phyloP scores from a whole-genome alignment of 1,140 invertebrate genomes.

The Papilio polytes region DNA sequence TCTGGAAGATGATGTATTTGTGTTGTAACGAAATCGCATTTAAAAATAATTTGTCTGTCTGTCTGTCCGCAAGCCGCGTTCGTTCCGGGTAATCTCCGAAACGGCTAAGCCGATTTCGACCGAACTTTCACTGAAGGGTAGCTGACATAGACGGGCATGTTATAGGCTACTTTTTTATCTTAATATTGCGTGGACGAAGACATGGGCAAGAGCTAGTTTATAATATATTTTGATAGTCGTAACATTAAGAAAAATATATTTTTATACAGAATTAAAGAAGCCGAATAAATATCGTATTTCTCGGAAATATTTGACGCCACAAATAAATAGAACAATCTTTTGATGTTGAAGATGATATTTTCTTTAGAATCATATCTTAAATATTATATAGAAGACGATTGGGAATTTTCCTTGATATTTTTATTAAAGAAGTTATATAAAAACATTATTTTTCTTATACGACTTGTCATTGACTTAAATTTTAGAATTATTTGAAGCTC shows the following conservation, averaged over 20 bases:
- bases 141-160: too few relatives aligned
- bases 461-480: background rate
- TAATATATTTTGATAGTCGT: background rate
- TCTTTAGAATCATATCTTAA: background rate
- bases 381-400: background rate
- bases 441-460: background rate
- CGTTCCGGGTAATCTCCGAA: too few relatives aligned
- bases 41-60: too few relatives aligned
- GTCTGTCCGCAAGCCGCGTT: too few relatives aligned
- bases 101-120: too few relatives aligned
- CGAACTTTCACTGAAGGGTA: too few relatives aligned
- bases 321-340: background rate
- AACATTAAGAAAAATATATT: background rate
- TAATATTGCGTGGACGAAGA: too few relatives aligned
- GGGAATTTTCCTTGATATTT: background rate
- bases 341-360: background rate
- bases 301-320: background rate
- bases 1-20: too few relatives aligned
- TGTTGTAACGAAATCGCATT: too few relatives aligned
- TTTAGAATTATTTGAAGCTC: too few relatives aligned
- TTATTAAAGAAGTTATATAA: background rate
- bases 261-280: background rate
- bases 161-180: too few relatives aligned
- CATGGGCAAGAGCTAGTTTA: background rate
- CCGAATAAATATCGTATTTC: background rate